Evolutionary conservation across 1,140 invertebrate species (phyloP).

Genomic region (Bombus waltoni): DNA sequence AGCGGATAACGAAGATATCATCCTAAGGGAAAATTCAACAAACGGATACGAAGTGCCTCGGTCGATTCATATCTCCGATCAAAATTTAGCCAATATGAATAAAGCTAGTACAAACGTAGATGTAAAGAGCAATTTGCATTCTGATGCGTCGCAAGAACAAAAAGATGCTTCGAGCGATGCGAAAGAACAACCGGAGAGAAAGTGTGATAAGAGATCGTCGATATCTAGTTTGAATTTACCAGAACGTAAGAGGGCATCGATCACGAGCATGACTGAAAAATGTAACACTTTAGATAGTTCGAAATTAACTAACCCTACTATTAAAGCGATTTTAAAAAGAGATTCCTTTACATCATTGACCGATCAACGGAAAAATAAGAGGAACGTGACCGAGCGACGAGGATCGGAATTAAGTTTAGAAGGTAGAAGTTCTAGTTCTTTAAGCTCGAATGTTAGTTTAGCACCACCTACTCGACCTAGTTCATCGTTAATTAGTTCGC

Average conservation of each 20-base stretch:
- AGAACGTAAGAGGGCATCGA: constrained; percentile 71
- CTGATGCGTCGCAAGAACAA: constrained; percentile 25
- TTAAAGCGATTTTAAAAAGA: constrained; percentile 61
- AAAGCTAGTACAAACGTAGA: constrained; percentile 38
- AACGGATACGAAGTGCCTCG: constrained; percentile 86
- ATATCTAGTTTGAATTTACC: constrained; percentile 75
- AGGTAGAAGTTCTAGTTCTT: constrained; percentile 69
- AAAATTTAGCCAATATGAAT: constrained; percentile 49
- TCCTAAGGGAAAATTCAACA: constrained; percentile 76
- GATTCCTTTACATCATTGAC: constrained; percentile 74
- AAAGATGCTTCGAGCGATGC: constrained; percentile 28
- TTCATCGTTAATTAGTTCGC: constrained; percentile 75
- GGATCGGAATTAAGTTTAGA: constrained; percentile 73
- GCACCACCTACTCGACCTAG: constrained; percentile 73
- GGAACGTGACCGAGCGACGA: constrained; percentile 65
- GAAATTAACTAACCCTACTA: constrained; percentile 57
- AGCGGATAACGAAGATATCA: constrained; percentile 79
- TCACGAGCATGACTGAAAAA: constrained; percentile 75
- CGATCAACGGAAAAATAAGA: constrained; percentile 71
- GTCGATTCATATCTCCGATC: constrained; percentile 71
- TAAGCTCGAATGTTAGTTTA: constrained; percentile 70
- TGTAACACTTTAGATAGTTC: constrained; percentile 73
- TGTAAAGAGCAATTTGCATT: constrained; percentile 48
- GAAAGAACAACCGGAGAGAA: constrained; percentile 53
- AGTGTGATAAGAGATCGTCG: constrained; percentile 72